Percentiles rank a stretch among this genome's conserved stretches.
phyloP scores from a whole-genome alignment of 1,140 invertebrate genomes.

The Potamilus streckersoni region DNA sequence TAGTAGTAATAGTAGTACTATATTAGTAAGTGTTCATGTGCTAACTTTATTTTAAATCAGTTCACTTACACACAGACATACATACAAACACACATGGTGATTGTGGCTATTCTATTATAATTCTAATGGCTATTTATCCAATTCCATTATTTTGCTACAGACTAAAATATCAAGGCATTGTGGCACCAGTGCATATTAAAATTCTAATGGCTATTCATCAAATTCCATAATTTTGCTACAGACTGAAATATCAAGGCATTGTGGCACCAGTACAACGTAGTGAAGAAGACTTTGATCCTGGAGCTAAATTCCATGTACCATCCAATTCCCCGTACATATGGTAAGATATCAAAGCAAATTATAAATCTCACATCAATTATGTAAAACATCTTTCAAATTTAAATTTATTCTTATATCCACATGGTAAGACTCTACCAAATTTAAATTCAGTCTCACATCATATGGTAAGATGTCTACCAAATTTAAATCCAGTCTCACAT shows the following conservation, averaged over 20 bases:
- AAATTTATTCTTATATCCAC: too few relatives aligned
- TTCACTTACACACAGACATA: neutral
- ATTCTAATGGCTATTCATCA: neutral
- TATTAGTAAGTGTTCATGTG: too few relatives aligned
- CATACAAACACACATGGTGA: neutral
- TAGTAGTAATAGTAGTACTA: too few relatives aligned
- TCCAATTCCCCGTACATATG: slow-evolving; percentile 58
- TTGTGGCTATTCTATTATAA: neutral
- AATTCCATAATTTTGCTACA: slow-evolving; percentile 21
- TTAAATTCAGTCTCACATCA: too few relatives aligned
- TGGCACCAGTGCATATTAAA: slow-evolving; percentile 41
- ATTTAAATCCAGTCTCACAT: slow-evolving; percentile 44
- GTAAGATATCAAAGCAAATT: slow-evolving; percentile 26
- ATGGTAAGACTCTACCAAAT: too few relatives aligned
- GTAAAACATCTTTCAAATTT: too few relatives aligned
- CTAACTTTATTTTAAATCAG: too few relatives aligned
- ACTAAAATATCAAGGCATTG: slow-evolving; percentile 58
- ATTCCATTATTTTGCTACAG: slow-evolving; percentile 31
- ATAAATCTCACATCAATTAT: too few relatives aligned
- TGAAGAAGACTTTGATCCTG: slow-evolving; percentile 63
- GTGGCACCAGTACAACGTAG: slow-evolving; percentile 50
- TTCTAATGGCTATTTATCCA: neutral
- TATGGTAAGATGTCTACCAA: too few relatives aligned
- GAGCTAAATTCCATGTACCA: slow-evolving; percentile 63
- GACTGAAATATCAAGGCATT: slow-evolving; percentile 60